phyloP scores from a whole-genome alignment of 1,140 invertebrate species.

The Drosophila tani region DNA sequence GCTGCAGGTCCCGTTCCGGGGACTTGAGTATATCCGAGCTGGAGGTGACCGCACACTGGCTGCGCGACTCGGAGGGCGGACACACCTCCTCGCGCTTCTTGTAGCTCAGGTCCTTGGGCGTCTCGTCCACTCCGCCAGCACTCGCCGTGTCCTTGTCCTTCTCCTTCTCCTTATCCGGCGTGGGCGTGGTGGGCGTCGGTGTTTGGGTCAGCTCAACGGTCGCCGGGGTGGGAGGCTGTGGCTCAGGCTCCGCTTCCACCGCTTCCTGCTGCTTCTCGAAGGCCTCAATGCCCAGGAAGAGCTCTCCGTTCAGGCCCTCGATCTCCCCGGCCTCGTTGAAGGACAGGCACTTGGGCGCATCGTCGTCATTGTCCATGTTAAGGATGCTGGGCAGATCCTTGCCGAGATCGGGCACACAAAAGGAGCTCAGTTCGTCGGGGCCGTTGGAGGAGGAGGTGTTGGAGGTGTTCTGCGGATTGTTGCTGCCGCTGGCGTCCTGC shows the following conservation, averaged over 20 bases:
- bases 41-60: conserved; percentile 80
- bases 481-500: conserved; percentile 15
- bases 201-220: conserved; percentile 60
- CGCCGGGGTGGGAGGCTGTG: conserved; percentile 46
- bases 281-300: conserved; percentile 72
- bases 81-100: conserved; percentile 85
- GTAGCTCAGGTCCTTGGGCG: conserved; percentile 87
- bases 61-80: conserved; percentile 78
- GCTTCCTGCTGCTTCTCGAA: conserved; percentile 74
- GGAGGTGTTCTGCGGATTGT: conserved; percentile 37
- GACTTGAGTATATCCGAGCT: conserved; percentile 74
- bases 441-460: not conserved
- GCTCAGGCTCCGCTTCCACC: conserved; percentile 18
- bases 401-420: conserved; percentile 86
- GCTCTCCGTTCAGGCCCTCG: conserved; percentile 78
- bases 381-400: conserved; percentile 73
- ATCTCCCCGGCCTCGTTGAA: conserved; percentile 84
- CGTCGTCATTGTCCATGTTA: conserved; percentile 85
- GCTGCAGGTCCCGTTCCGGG: conserved; percentile 53
- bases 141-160: conserved; percentile 13
- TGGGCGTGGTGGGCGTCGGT: conserved; percentile 35
- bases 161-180: conserved; percentile 38
- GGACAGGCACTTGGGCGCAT: conserved; percentile 84
- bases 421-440: conserved; percentile 49
- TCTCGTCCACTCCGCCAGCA: conserved; percentile 84